Evolutionary conservation across 2,797 vertebrate species (phyloP).

Genomic region (Lagothrix lagotricha): DNA sequence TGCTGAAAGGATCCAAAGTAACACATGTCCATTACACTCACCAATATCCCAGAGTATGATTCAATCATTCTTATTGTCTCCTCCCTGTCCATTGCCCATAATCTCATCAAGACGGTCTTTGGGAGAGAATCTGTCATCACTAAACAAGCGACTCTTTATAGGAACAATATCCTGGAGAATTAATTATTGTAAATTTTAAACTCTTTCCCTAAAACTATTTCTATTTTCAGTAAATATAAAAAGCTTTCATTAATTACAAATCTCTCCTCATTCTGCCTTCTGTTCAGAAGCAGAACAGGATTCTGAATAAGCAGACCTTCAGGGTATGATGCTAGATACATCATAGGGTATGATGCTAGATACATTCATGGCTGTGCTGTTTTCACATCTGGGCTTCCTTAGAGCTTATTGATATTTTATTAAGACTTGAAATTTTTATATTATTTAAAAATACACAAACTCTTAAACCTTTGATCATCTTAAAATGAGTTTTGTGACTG

Average conservation of each 20-base stretch:
- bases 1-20: not conserved
- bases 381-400: not conserved
- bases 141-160: not conserved
- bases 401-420: not conserved
- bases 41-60: not conserved
- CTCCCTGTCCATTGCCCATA: not conserved
- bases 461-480: constrained; percentile 19
- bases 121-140: not conserved
- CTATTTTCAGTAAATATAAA: constrained; percentile 6
- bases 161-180: not conserved
- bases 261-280: not conserved
- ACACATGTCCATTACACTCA: not conserved
- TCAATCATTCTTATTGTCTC: not conserved
- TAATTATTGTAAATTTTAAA: not conserved
- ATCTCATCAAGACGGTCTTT: not conserved
- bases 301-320: not conserved
- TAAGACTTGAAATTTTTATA: not conserved
- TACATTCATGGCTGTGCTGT: not conserved
- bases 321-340: not conserved
- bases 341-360: not conserved
- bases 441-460: not conserved
- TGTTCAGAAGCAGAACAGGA: not conserved
- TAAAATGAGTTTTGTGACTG: constrained; percentile 32
- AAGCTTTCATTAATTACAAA: not conserved
- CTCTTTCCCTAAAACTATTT: constrained; percentile 2